Percentiles rank a stretch among this genome's conserved stretches.
phyloP scores from a whole-genome alignment of 1,140 invertebrate genomes.

The Drosophila pectinifera region DNA sequence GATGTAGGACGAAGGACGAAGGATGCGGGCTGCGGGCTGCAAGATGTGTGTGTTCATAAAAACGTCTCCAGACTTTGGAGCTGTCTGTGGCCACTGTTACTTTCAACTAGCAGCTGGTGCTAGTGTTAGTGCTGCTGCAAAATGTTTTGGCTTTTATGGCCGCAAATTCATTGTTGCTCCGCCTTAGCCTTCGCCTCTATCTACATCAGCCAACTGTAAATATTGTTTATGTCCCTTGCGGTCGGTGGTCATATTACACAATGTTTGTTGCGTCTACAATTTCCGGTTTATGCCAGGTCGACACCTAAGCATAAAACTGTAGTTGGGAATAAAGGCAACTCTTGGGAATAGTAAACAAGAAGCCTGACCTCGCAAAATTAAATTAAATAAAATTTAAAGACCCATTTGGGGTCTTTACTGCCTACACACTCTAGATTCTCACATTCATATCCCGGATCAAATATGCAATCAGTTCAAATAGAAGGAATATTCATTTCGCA shows the following conservation, averaged over 20 bases:
- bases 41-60: conserved; percentile 57
- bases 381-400: conserved; percentile 5
- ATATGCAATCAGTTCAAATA: conserved; percentile 47
- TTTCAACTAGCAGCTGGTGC: conserved; percentile 55
- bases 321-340: conserved; percentile 26
- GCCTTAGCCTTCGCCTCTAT: conserved; percentile 22
- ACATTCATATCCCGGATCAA: conserved; percentile 17
- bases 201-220: conserved; percentile 62
- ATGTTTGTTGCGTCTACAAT: conserved; percentile 38
- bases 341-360: conserved; percentile 1
- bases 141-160: conserved; percentile 78
- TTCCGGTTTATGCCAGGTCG: conserved; percentile 36
- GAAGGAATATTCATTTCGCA: conserved; percentile 38
- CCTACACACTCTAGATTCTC: conserved; percentile 3
- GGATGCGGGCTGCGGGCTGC: not conserved
- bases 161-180: conserved; percentile 74
- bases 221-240: conserved; percentile 66
- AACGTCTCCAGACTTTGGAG: conserved; percentile 45
- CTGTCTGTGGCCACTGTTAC: conserved; percentile 41
- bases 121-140: conserved; percentile 24
- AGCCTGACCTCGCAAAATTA: not conserved
- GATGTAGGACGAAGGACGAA: not conserved
- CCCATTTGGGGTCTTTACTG: not conserved
- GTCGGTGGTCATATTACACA: conserved; percentile 54
- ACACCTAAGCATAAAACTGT: conserved; percentile 58